phyloP scores from a whole-genome alignment of 1,140 invertebrate genomes.

The Lerema accius region DNA sequence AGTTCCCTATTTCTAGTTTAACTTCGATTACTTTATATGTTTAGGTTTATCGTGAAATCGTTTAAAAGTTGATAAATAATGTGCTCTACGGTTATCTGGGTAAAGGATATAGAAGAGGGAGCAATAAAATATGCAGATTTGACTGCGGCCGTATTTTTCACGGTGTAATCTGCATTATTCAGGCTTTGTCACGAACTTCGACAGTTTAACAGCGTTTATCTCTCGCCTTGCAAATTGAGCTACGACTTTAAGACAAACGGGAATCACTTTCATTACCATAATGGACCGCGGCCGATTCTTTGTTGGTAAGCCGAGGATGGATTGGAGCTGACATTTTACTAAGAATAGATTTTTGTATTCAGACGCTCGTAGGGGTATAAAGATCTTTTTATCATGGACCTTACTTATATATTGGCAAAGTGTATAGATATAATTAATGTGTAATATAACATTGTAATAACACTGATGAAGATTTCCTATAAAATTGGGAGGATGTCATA shows the following conservation, averaged over 20 bases:
- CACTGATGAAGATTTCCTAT: no score
- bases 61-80: slow-evolving; percentile 40
- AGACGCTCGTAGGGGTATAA: background rate
- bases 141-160: slow-evolving; percentile 81
- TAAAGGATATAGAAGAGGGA: slow-evolving; percentile 68
- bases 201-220: slow-evolving; percentile 83
- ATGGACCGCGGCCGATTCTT: slow-evolving; percentile 79
- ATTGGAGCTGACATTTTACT: slow-evolving; percentile 58
- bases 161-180: slow-evolving; percentile 82
- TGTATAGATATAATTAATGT: no score
- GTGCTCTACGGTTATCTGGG: slow-evolving; percentile 52
- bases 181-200: slow-evolving; percentile 81
- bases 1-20: slow-evolving; percentile 9
- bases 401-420: no score
- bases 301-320: slow-evolving; percentile 70
- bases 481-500: no score
- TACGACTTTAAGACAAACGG: slow-evolving; percentile 82
- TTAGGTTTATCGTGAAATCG: slow-evolving; percentile 20
- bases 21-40: background rate
- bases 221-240: slow-evolving; percentile 82
- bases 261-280: slow-evolving; percentile 81
- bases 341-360: slow-evolving; percentile 21
- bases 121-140: slow-evolving; percentile 82
- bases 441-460: no score
- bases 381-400: no score